Conservation (phyloP, 2,113 vertebrate species). For the Thunnus maccoyii region DNA sequence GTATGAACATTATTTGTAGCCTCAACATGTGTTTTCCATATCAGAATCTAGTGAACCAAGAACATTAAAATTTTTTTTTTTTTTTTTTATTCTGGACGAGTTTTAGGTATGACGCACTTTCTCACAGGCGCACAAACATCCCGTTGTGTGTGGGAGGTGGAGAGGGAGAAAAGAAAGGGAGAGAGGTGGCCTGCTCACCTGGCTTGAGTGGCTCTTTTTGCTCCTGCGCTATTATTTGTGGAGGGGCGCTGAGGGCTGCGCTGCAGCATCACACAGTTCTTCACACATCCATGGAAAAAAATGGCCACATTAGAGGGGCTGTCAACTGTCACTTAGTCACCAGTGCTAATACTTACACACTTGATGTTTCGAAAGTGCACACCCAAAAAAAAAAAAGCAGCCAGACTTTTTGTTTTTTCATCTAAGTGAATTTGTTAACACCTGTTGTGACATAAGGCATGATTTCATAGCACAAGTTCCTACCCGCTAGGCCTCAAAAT, state of each 20-base stretch:
- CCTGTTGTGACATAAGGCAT: not conserved
- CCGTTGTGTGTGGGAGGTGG: slow-evolving; percentile 46
- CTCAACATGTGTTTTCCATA: slow-evolving; percentile 4
- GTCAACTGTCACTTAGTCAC: slow-evolving; percentile 43
- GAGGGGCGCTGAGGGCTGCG: slow-evolving; percentile 91
- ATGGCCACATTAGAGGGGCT: slow-evolving; percentile 58
- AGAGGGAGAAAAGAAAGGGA: slow-evolving; percentile 48
- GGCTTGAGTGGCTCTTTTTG: slow-evolving; percentile 72
- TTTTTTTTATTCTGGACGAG: not conserved
- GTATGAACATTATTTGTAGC: not conserved
- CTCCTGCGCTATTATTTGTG: slow-evolving; percentile 98
- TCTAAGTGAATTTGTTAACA: slow-evolving; percentile 1
- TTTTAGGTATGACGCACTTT: not conserved
- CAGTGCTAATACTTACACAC: not conserved
- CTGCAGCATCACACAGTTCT: slow-evolving; percentile 90
- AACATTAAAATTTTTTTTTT: not conserved
- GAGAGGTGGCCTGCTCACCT: slow-evolving; percentile 79
- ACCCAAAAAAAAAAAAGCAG: not conserved
- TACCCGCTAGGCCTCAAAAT: not conserved
- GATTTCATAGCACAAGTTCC: not conserved
- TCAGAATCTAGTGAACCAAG: slow-evolving; percentile 5
- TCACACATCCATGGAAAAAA: slow-evolving; percentile 62
- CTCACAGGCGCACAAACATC: slow-evolving; percentile 18
- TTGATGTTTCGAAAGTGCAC: slow-evolving; percentile 1
- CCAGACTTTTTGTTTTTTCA: not conserved